These are phyloP conservation scores for Erpobdella octoculata DNA, from an alignment of 2,888 invertebrate species.

Conservation along the genomic window DNA sequence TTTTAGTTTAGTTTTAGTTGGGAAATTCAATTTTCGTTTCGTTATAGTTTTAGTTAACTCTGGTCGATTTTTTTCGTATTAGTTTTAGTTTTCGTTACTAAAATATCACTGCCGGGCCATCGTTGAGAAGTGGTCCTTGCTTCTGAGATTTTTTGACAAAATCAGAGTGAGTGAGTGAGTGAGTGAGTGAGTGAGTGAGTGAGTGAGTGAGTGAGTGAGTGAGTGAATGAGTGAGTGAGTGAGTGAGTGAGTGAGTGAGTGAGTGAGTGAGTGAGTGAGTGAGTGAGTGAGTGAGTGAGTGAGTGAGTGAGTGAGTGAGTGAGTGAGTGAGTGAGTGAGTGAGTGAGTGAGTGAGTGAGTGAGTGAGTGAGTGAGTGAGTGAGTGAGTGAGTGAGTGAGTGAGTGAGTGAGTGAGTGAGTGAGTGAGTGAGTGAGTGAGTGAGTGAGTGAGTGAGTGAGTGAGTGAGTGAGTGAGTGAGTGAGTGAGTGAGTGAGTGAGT, in stretches of 20 bases:
- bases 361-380: slow-evolving; percentile 1
- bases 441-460: slow-evolving; percentile 2
- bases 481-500: not conserved
- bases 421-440: slow-evolving; percentile 2
- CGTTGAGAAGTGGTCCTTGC: no score
- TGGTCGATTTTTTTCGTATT: no score
- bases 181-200: slow-evolving; percentile 2
- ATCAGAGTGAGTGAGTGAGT: not conserved
- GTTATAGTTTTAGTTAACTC: no score
- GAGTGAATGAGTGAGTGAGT: no score
- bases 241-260: slow-evolving; percentile 2
- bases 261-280: slow-evolving; percentile 2
- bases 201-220: slow-evolving; percentile 2
- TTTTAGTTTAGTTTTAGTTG: no score
- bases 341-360: slow-evolving; percentile 2
- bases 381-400: slow-evolving; percentile 2
- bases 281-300: slow-evolving; percentile 2
- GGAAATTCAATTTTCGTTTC: no score
- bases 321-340: slow-evolving; percentile 2
- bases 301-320: slow-evolving; percentile 2
- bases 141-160: no score
- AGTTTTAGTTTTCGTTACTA: no score
- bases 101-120: no score
- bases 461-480: slow-evolving; percentile 1
- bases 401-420: slow-evolving; percentile 2